Conservation (phyloP, 1,140 invertebrate species). For the Ephestia elutella region DNA sequence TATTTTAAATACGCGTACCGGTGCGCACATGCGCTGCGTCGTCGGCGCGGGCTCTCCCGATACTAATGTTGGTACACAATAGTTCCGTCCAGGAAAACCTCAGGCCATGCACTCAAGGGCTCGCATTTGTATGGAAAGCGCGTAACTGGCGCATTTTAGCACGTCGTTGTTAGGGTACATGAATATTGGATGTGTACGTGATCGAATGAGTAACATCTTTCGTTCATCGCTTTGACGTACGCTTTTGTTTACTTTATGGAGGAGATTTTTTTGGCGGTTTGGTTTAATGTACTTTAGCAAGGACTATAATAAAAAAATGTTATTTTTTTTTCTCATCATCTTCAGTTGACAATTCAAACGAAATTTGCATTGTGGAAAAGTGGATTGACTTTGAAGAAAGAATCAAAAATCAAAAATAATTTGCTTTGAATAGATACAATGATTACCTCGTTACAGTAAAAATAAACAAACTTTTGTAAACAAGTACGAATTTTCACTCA, state of each 20-base stretch:
- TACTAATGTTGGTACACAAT: conserved; percentile 39
- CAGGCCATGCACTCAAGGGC: conserved; percentile 29
- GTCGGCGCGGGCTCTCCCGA: conserved; percentile 34
- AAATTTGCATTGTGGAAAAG: too few species aligned
- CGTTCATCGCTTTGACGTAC: background rate
- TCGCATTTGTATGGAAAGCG: conserved; percentile 35
- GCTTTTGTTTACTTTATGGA: background rate
- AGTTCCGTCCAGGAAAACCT: conserved; percentile 37
- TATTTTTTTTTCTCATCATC: too few species aligned
- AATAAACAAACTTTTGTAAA: too few species aligned
- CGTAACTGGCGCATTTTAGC: conserved; percentile 14
- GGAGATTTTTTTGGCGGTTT: too few species aligned
- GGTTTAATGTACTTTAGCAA: too few species aligned
- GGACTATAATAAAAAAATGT: too few species aligned
- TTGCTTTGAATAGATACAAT: too few species aligned
- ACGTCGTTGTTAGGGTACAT: conserved; percentile 8
- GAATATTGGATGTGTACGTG: conserved; percentile 9
- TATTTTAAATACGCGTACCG: conserved; percentile 14
- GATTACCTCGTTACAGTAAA: too few species aligned
- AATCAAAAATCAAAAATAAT: too few species aligned
- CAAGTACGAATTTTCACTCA: too few species aligned
- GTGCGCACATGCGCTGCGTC: conserved; percentile 34
- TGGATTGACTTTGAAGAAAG: too few species aligned
- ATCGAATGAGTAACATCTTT: background rate
- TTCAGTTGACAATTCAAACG: too few species aligned